Base-by-base conservation (phyloP, 2,888 invertebrate species). In the Agelastica alni region DNA sequence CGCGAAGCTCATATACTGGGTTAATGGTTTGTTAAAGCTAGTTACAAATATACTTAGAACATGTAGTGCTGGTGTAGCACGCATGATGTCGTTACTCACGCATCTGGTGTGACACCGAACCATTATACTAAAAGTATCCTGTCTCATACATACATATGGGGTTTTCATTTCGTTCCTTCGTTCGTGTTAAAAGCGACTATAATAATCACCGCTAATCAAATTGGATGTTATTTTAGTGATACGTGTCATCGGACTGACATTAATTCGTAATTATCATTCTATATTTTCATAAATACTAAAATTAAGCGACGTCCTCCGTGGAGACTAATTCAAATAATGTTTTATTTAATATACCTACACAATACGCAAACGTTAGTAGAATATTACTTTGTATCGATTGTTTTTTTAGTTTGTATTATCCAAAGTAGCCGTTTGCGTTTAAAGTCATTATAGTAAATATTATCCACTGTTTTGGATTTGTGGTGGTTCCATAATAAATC, bases 21-120 rank as follows among this genome's bases (percentile, higher is more conserved):
- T 20, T 42, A 49, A 41, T 49, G 14, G 22, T 48, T 13, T 41
- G 31, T 22, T 49, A 41, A 4, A 13, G 41, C 30, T 48, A 48
- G 48, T 48, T 41, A 42, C 41, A 49, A 49, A 49, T 53, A 53
- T 42, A 47, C 53, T 36, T 48, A 28, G 48, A 43, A 14, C 42
- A 37, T 48, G 43, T 53, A 43, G 37, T 39, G 37, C 20, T 31
- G 43, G 20, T 20, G 36, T 30, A 48, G 51, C 64, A 62, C 62
- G 62, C 64, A 60, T 64, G 54, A 49, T 61, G 53, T 51, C 54
- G 58, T 61, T 62, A 60, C 56, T 53, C 64, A 64, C 64, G 64
- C 64, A 64, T 60, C 58, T 59, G 43, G 56, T 57, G 49, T 56
- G 54, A 56, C 52, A 56, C 39, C 45, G 51, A 28, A 49, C 53